Evolutionary conservation across 2,113 vertebrate species (phyloP).

Genomic region (Hemichromis elongatus): DNA sequence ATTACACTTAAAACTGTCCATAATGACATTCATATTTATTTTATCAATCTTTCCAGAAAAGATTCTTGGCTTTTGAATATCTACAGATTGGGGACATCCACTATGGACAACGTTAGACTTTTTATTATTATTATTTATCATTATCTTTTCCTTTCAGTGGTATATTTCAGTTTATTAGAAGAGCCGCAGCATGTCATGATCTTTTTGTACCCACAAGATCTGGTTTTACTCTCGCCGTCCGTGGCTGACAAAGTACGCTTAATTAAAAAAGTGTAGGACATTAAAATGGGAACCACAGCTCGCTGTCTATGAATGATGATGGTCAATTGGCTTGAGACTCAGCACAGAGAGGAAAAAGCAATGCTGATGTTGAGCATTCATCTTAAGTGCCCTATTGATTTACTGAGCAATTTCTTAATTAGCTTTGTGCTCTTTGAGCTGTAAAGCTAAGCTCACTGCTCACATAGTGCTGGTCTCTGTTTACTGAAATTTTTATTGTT

Average conservation of each 20-base stretch:
- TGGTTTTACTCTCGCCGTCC: neutral
- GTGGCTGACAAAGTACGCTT: neutral
- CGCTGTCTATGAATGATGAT: neutral
- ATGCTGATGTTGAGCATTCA: neutral
- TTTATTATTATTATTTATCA: neutral
- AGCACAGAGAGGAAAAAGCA: constrained; percentile 8
- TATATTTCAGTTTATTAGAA: neutral
- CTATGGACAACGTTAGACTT: neutral
- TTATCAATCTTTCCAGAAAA: neutral
- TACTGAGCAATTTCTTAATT: constrained; percentile 34
- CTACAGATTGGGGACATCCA: neutral
- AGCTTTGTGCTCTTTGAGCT: neutral
- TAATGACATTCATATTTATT: neutral
- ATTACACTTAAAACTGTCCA: too few relatives aligned
- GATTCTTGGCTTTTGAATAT: neutral
- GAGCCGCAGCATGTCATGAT: neutral
- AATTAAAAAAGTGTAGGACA: neutral
- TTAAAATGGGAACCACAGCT: neutral
- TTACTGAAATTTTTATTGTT: neutral
- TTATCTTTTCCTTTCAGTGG: neutral
- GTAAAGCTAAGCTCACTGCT: neutral
- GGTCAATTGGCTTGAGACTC: neutral
- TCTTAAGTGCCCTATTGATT: constrained; percentile 46
- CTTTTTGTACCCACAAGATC: neutral
- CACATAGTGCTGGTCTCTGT: neutral